Evolutionary conservation across 2,113 vertebrate genomes (phyloP), one percentile per base, ranked within the genome.

Genomic region (Barnardius zonarius): DNA sequence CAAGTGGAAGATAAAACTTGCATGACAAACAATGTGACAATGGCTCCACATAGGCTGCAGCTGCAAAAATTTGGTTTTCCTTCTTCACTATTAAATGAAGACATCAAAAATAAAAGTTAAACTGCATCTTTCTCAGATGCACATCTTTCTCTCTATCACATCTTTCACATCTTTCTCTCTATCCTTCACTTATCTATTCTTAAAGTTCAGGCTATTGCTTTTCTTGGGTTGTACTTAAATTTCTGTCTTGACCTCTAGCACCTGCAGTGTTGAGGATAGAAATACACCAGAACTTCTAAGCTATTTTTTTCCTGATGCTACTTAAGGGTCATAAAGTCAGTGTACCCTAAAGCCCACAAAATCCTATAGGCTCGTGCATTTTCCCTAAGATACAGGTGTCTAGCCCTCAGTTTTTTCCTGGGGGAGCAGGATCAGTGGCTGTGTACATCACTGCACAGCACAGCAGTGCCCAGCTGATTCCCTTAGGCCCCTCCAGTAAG

Each of bases 371-470:
- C 54, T 62, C 41, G 8, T 63, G n/a, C 13, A 20, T 66, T 54
- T 44, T 35, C 24, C 20, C 24, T 33, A 31, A 31, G 11, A 17
- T 66, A 33, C 28, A 80, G 30, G 17, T 44, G 10, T 25, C 55
- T 43, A 27, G 19, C 20, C 31, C 44, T 59, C 25, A 31, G 20
- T 49, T 83, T 59, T 54, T 35, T 48, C 54, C 1, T 43, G 17
- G 8, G 9, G 27, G 3, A 44, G 27, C 6, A 2, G 16, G 19
- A 31, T 22, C 2, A 2, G 24, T 7, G 13, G 11, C 41, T 20
- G 9, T 30, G 61, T 25, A 22, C 37, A 27, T 15, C 43, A 33
- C 25, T 25, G 10, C 1, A 2, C 3, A 70, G 43, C 28, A 73
- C 30, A n/a, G 37, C 48, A 24, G 31, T 20, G 37, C 37, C 55